These are phyloP conservation scores for Eulithis prunata DNA, from an alignment of 2,888 invertebrate genomes.

Conservation along the genomic window DNA sequence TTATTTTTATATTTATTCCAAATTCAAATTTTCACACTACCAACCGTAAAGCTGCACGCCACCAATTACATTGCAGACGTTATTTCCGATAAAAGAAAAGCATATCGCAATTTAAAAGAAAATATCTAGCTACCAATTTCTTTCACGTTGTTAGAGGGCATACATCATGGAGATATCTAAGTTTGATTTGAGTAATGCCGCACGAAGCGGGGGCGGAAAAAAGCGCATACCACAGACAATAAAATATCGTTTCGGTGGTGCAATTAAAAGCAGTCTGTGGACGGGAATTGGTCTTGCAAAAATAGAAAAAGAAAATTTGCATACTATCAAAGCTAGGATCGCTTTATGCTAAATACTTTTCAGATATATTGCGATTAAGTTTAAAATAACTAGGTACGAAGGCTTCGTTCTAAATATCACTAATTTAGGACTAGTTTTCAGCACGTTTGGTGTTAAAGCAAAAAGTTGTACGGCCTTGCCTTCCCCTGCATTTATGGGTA, in stretches of 20 bases:
- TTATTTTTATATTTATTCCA: conserved; percentile 31
- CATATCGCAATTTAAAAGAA: conserved; percentile 31
- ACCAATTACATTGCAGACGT: conserved; percentile 57
- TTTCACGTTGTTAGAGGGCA: conserved; percentile 65
- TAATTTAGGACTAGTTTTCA: conserved; percentile 22
- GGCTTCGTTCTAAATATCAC: conserved; percentile 19
- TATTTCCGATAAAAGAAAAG: conserved; percentile 67
- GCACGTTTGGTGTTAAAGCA: conserved; percentile 21
- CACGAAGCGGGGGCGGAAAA: conserved; percentile 59
- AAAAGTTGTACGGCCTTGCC: conserved; percentile 46
- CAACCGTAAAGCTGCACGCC: conserved; percentile 53
- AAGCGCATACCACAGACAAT: conserved; percentile 68
- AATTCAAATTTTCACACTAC: conserved; percentile 44
- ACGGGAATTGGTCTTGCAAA: conserved; percentile 36
- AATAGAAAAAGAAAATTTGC: conserved; percentile 33
- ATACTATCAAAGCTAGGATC: conserved; percentile 30
- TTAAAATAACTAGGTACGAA: conserved; percentile 24
- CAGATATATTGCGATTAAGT: conserved; percentile 12
- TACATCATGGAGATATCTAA: conserved; percentile 79
- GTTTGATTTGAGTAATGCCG: conserved; percentile 80
- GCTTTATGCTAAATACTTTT: conserved; percentile 28
- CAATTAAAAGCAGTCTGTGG: conserved; percentile 74
- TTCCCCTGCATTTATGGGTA: conserved; percentile 70
- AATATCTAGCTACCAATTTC: conserved; percentile 56
- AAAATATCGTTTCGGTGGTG: conserved; percentile 75